Percentiles rank a stretch among this genome's conserved stretches.
Evolutionary conservation across 2,113 vertebrate genomes (phyloP).

Genomic region (Oreochromis aureus): DNA sequence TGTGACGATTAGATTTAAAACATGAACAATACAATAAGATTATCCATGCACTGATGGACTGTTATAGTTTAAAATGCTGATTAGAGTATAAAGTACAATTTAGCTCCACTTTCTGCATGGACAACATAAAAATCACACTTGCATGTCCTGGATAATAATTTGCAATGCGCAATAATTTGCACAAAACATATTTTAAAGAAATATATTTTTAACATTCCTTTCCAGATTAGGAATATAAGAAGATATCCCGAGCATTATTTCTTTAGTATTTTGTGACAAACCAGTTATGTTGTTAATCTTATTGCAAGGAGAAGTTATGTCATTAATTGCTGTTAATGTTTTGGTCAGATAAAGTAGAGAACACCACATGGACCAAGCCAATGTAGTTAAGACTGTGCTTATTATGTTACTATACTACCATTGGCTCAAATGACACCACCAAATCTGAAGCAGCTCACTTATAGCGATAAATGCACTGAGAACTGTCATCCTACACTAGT

Average conservation of each 20-base stretch:
- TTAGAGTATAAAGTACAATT: neutral
- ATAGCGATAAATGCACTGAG: neutral
- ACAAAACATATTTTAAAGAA: neutral
- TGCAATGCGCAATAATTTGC: neutral
- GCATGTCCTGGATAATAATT: neutral
- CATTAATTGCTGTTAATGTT: neutral
- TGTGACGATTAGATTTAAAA: neutral
- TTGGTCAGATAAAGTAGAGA: neutral
- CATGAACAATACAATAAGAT: neutral
- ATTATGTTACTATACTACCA: neutral
- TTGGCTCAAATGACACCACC: neutral
- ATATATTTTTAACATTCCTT: neutral
- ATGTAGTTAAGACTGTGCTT: neutral
- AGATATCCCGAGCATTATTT: neutral
- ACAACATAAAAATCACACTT: neutral
- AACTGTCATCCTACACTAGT: neutral
- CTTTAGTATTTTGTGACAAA: neutral
- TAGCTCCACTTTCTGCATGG: neutral
- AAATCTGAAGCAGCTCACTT: neutral
- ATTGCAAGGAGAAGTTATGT: neutral
- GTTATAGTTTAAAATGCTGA: neutral
- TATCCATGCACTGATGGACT: neutral
- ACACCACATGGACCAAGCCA: rapidly evolving
- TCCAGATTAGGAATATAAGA: neutral
- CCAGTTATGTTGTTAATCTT: neutral